Evolutionary conservation across 2,888 invertebrate genomes (phyloP).

Genomic region (Pandemis heparana): DNA sequence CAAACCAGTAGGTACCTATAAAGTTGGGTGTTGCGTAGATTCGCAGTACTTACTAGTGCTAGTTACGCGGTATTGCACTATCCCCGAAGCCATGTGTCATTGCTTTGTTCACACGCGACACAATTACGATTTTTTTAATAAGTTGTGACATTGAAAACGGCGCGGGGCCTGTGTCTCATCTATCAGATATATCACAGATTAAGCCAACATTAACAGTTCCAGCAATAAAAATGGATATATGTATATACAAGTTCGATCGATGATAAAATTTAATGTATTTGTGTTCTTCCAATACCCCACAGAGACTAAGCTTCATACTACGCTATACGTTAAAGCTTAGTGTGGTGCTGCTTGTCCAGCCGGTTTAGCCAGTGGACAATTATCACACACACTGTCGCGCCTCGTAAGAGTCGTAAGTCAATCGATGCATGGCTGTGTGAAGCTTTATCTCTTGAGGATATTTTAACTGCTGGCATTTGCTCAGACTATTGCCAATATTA

Average conservation of each 20-base stretch:
- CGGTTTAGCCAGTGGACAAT: not conserved
- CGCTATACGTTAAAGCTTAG: not conserved
- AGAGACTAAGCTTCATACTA: not conserved
- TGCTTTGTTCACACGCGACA: not conserved
- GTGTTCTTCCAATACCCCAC: not conserved
- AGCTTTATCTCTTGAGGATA: not conserved
- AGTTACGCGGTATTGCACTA: too few species aligned
- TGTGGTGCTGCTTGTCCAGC: not conserved
- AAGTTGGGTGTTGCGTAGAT: too few species aligned
- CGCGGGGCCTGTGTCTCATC: conserved; percentile 62
- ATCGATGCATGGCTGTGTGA: conserved; percentile 1
- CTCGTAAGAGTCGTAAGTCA: not conserved
- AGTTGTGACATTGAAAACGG: conserved; percentile 48
- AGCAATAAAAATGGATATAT: conserved; percentile 63
- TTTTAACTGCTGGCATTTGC: not conserved
- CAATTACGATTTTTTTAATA: conserved; percentile 43
- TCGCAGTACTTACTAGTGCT: too few species aligned
- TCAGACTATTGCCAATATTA: not conserved
- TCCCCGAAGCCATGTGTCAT: too few species aligned
- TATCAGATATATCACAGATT: conserved; percentile 77
- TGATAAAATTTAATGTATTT: conserved; percentile 44
- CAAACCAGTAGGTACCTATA: too few species aligned
- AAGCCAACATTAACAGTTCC: conserved; percentile 74
- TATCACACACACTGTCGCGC: not conserved
- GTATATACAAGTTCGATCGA: conserved; percentile 52